Conservation (phyloP, 2,888 invertebrate species). For the Lithophane socia region DNA sequence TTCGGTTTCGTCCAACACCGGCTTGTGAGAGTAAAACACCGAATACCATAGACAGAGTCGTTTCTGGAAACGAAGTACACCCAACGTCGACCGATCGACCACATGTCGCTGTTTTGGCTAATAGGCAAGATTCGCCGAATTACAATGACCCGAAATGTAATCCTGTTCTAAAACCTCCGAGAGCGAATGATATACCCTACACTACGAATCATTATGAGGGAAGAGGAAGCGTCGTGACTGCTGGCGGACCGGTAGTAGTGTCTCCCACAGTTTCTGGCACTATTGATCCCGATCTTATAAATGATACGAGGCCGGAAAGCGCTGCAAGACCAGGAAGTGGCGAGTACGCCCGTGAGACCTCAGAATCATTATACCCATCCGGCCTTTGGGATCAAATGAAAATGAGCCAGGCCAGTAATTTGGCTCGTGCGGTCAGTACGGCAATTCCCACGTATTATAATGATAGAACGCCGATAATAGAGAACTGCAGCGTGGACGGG, state of each 20-base stretch:
- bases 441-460: conserved; percentile 92
- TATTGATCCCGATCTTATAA: conserved; percentile 96
- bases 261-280: conserved; percentile 94
- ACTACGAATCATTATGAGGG: conserved; percentile 93
- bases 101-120: conserved; percentile 90
- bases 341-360: conserved; percentile 94
- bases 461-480: conserved; percentile 94
- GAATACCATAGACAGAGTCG: conserved; percentile 93
- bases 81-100: conserved; percentile 88
- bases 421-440: conserved; percentile 91
- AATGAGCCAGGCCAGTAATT: conserved; percentile 87
- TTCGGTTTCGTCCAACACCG: conserved; percentile 93
- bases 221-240: conserved; percentile 91
- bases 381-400: conserved; percentile 94
- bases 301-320: conserved; percentile 94
- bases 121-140: conserved; percentile 85
- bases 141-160: conserved; percentile 89
- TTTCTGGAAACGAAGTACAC: conserved; percentile 90
- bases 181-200: conserved; percentile 92
- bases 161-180: conserved; percentile 93
- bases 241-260: conserved; percentile 92
- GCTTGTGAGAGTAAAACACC: conserved; percentile 94
- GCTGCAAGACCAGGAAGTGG: conserved; percentile 92
- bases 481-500: conserved; percentile 90
- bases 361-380: conserved; percentile 94